Evolutionary conservation across 1,140 invertebrate species (phyloP), one percentile per base, ranked within the genome.

Genomic region (Meloidogyne floridensis): DNA sequence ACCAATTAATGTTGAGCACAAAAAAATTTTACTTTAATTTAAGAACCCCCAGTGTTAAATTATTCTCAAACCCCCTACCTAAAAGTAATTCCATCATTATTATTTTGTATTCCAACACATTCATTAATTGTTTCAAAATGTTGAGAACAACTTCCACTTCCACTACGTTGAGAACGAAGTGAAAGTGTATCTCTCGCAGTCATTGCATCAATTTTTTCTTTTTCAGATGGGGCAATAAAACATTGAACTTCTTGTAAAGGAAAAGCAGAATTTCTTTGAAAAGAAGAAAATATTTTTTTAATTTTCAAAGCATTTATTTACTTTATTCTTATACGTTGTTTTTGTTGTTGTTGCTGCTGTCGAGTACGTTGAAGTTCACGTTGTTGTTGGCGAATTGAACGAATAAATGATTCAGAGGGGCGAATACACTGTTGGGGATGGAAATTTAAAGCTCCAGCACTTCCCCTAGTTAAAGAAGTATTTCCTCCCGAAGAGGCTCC

Each of bases 181-280:
- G 77, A 79, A 18, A 79, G 65, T 11, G 65, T 79, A 43, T 79
- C 77, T 42, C 54, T 69, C 8, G 77, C 15, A 42, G 80, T 81
- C 15, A 82, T 51, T 20, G 80, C 80, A n/a, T 74, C 51, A 11
- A 82, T 59, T 70, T 81, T 82, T 42, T 82, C 77, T 9, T 81
- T 59, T 15, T 82, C 81, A 69, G 18, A 20, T 32, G 80, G 80
- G 3, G 65, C 77, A 43, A 82, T 83, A 76, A 82, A 82, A 20
- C 81, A 82, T 75, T 82, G 81, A 47, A 82, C 81, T 75, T 82
- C 81, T 73, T 83, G 53, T 47, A 82, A 70, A 15, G 69, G 81
- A 43, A 73, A 81, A 18, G 53, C 80, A 73, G 72, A 74, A 53
- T 47, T 47, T 8, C 51, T 47, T 69, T 77, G 43, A 77, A 54